These are phyloP conservation scores for Microtus ochrogaster DNA, from an alignment of 2,113 vertebrate species.

Conservation along the genomic window DNA sequence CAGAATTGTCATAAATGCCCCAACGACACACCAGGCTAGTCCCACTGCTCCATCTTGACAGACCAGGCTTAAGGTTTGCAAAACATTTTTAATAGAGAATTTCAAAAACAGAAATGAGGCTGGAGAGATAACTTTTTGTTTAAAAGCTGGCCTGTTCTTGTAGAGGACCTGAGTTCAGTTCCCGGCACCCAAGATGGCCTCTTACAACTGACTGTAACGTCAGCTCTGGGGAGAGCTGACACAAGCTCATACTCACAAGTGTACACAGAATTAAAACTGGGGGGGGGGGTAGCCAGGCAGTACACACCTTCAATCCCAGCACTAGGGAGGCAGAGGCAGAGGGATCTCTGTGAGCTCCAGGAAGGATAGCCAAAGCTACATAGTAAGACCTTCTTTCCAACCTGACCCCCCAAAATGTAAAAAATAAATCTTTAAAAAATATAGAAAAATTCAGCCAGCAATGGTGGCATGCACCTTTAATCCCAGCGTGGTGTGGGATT, in stretches of 20 bases:
- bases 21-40: background rate
- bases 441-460: too few relatives aligned
- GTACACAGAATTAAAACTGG: background rate
- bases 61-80: background rate
- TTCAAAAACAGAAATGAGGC: background rate
- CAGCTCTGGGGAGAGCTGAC: background rate
- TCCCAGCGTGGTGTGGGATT: background rate
- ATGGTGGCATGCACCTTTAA: background rate
- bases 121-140: background rate
- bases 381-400: background rate
- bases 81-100: background rate
- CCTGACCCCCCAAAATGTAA: too few relatives aligned
- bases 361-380: background rate
- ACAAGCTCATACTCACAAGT: background rate
- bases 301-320: background rate
- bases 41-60: background rate
- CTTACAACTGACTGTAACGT: background rate
- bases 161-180: background rate
- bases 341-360: background rate
- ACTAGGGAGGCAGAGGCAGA: background rate
- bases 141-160: background rate
- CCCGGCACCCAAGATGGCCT: background rate
- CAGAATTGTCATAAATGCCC: background rate
- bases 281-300: too few relatives aligned
- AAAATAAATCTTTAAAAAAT: too few relatives aligned